A percentile compares a stretch with the other conserved stretches of the same genome.
Evolutionary conservation across 2,797 vertebrate genomes (phyloP).

Genomic region (Trachops cirrhosus): DNA sequence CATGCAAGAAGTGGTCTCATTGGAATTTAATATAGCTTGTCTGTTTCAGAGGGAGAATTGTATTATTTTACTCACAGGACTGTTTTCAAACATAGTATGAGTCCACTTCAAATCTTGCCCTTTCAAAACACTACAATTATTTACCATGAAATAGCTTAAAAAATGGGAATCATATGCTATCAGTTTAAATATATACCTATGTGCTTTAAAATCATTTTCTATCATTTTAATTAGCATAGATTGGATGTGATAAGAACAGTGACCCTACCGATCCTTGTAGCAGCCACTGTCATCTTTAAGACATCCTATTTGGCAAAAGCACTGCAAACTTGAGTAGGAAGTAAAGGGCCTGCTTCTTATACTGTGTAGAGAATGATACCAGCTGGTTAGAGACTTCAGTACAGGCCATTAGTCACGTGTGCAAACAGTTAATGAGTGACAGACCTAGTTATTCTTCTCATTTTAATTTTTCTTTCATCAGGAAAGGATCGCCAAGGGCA

Average conservation of each 20-base stretch:
- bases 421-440: background rate
- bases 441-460: background rate
- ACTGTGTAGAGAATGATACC: background rate
- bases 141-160: background rate
- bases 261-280: background rate
- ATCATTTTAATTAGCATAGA: background rate
- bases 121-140: constrained; percentile 6
- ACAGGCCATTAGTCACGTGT: background rate
- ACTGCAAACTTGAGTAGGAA: background rate
- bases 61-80: background rate
- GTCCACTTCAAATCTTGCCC: background rate
- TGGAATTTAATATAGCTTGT: background rate
- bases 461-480: constrained; percentile 48
- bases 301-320: background rate
- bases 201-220: background rate
- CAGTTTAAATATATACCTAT: background rate
- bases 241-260: background rate
- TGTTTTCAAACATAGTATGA: constrained; percentile 1
- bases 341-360: background rate
- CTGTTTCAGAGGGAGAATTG: background rate
- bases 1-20: background rate
- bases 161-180: background rate
- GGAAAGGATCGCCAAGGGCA: background rate
- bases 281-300: background rate
- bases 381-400: background rate